phyloP scores from a whole-genome alignment of 1,140 invertebrate genomes.

The Drosophila eugracilis region DNA sequence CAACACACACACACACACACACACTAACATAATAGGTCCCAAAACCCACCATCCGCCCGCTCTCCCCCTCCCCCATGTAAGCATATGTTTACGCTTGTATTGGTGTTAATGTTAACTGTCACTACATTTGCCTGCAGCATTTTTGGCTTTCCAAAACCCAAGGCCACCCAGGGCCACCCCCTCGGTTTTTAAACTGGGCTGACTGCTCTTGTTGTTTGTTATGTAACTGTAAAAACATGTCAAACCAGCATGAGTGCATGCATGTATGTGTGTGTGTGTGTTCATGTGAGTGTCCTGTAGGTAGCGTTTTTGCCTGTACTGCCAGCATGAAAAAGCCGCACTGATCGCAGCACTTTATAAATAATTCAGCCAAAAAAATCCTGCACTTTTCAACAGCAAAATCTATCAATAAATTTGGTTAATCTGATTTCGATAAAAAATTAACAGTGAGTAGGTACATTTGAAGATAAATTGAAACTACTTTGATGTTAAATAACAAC shows the following conservation, averaged over 20 bases:
- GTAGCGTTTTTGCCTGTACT: constrained; percentile 38
- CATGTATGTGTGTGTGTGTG: constrained; percentile 1
- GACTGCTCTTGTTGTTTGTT: constrained; percentile 62
- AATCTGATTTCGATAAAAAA: not conserved
- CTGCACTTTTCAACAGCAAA: constrained; percentile 30
- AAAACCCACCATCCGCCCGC: constrained; percentile 3
- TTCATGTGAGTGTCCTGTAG: constrained; percentile 31
- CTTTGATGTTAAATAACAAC: no score
- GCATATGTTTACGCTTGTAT: constrained; percentile 74
- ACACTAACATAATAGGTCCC: not conserved
- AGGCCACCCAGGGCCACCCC: not conserved
- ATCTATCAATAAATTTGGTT: not conserved
- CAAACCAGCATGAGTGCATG: constrained; percentile 31
- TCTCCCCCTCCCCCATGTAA: constrained; percentile 15
- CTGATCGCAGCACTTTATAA: constrained; percentile 41
- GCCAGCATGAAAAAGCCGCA: constrained; percentile 16
- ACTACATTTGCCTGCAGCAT: constrained; percentile 58
- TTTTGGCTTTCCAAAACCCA: constrained; percentile 3
- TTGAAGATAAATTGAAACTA: no score
- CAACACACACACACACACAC: no score
- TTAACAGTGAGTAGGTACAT: no score
- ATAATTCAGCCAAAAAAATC: constrained; percentile 56
- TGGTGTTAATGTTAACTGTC: constrained; percentile 82
- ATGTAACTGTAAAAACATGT: constrained; percentile 78
- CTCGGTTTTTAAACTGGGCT: constrained; percentile 2